Conservation (phyloP, 2,113 vertebrate species). For the Collichthys lucidus region DNA sequence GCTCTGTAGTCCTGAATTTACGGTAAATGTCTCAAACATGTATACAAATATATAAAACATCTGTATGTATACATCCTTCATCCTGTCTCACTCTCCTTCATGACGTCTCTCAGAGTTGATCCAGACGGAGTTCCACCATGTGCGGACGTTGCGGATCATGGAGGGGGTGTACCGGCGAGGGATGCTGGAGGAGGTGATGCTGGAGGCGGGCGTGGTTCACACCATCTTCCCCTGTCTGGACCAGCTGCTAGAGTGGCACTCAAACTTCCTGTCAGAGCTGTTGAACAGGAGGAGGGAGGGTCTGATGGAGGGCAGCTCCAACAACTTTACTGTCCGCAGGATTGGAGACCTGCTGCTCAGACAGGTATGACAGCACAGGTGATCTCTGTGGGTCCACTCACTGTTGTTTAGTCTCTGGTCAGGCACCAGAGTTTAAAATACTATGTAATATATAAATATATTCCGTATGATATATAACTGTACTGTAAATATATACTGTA, state of each 20-base stretch:
- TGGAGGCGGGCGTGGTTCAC: constrained; percentile 88
- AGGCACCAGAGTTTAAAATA: too few species aligned
- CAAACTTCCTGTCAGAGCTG: constrained; percentile 88
- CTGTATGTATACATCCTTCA: neutral
- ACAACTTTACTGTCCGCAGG: constrained; percentile 90
- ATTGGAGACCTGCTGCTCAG: constrained; percentile 90
- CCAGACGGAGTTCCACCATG: constrained; percentile 94
- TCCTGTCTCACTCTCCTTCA: neutral
- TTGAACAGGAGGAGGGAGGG: constrained; percentile 86
- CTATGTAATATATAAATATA: too few species aligned
- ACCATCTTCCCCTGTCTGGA: constrained; percentile 94
- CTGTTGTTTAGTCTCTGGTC: neutral
- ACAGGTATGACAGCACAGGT: constrained; percentile 64
- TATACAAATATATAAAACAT: too few species aligned
- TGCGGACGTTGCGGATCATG: constrained; percentile 94
- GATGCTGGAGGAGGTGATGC: constrained; percentile 92
- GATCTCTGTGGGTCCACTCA: neutral
- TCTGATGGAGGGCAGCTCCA: constrained; percentile 85
- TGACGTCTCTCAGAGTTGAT: constrained; percentile 87
- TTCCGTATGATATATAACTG: too few species aligned
- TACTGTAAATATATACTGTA: too few species aligned
- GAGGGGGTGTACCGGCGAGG: constrained; percentile 90
- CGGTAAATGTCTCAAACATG: too few species aligned
- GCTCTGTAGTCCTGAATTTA: too few species aligned
- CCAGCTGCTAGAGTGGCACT: constrained; percentile 89